Conservation (phyloP, 2,888 invertebrate genomes). For the Epirrita christyi region DNA sequence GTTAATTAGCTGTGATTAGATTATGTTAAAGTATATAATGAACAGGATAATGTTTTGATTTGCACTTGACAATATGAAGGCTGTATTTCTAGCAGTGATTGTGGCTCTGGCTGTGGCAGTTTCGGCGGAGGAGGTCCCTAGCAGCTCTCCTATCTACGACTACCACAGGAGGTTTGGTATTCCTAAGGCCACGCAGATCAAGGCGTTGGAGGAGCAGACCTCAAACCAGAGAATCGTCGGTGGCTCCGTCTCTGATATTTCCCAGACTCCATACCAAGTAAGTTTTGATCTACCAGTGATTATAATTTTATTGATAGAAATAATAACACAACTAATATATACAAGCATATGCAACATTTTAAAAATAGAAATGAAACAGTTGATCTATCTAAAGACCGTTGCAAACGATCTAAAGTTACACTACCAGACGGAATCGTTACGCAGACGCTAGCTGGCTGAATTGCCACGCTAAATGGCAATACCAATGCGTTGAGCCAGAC, state of each 20-base stretch:
- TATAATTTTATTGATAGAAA: too few relatives aligned
- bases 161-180: slow-evolving; percentile 61
- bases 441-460: too few relatives aligned
- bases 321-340: too few relatives aligned
- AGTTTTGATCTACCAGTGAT: slow-evolving; percentile 1
- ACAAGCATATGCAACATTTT: too few relatives aligned
- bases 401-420: too few relatives aligned
- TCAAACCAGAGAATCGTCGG: slow-evolving; percentile 54
- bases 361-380: too few relatives aligned
- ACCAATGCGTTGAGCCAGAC: too few relatives aligned
- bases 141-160: slow-evolving; percentile 43
- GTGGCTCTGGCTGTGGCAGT: slow-evolving; percentile 46
- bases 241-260: slow-evolving; percentile 50
- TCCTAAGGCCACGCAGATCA: slow-evolving; percentile 50
- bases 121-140: slow-evolving; percentile 39
- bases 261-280: slow-evolving; percentile 62
- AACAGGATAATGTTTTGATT: background rate
- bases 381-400: too few relatives aligned
- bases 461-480: too few relatives aligned
- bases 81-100: slow-evolving; percentile 38
- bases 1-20: slow-evolving; percentile 29
- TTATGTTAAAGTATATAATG: slow-evolving; percentile 20
- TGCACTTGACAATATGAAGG: slow-evolving; percentile 42
- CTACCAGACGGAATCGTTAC: too few relatives aligned
- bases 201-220: slow-evolving; percentile 44